Conservation (phyloP, 2,113 vertebrate genomes). For the Hepsetus odoe region DNA sequence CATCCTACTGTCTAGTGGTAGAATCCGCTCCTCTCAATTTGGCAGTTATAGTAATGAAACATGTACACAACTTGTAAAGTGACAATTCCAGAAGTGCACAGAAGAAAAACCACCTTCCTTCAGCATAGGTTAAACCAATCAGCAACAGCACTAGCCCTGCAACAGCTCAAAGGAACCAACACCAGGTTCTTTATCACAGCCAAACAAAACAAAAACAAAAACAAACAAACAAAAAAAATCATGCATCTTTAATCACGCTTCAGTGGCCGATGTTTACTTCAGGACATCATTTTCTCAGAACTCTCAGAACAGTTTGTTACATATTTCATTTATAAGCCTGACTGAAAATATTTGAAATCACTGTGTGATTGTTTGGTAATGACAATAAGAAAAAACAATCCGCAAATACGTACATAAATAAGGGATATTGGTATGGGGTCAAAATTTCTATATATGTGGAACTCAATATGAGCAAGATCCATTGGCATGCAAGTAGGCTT, state of each 20-base stretch:
- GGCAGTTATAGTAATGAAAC: not conserved
- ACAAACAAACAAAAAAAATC: not conserved
- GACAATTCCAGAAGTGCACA: not conserved
- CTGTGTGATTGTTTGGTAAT: too few species aligned
- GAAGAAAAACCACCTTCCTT: not conserved
- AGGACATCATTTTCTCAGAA: too few species aligned
- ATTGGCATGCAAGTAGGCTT: too few species aligned
- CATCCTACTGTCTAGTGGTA: too few species aligned
- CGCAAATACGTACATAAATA: too few species aligned
- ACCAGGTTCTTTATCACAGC: not conserved
- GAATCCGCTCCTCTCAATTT: not conserved
- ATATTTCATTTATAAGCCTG: not conserved
- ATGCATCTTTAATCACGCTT: not conserved
- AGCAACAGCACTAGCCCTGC: conserved; percentile 4
- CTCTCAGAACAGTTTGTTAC: not conserved
- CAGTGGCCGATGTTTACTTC: not conserved
- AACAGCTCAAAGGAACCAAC: not conserved
- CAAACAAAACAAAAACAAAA: not conserved
- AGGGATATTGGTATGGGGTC: too few species aligned
- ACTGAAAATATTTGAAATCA: not conserved
- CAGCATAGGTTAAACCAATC: not conserved
- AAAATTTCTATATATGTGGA: too few species aligned
- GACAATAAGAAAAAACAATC: too few species aligned
- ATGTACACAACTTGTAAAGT: not conserved
- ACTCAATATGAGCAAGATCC: too few species aligned